Evolutionary conservation across 2,888 invertebrate genomes (phyloP).

Genomic region (Vesta saturnalis): DNA sequence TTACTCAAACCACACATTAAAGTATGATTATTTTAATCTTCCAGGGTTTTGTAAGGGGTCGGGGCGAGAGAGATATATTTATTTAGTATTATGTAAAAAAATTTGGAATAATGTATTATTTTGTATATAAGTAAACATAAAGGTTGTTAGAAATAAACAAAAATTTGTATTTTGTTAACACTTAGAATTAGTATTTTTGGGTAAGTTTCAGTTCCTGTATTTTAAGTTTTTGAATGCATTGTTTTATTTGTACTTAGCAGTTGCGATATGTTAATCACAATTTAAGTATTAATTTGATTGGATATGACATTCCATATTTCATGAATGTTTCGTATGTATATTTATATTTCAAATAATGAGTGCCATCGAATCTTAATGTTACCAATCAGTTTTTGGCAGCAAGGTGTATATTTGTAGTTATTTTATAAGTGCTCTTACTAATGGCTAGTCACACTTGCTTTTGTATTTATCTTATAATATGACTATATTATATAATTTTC

Average conservation of each 20-base stretch:
- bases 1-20: constrained; percentile 20
- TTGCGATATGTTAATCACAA: neutral
- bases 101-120: no score
- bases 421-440: constrained; percentile 32
- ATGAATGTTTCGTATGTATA: neutral
- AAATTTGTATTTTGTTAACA: neutral
- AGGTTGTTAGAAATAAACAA: neutral
- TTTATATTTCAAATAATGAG: no score
- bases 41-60: neutral
- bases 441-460: constrained; percentile 26
- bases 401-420: neutral
- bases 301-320: neutral
- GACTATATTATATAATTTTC: no score
- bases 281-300: neutral
- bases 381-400: neutral
- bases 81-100: no score
- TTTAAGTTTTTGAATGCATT: no score
- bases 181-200: neutral
- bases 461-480: no score
- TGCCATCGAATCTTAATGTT: neutral
- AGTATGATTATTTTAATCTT: constrained; percentile 10
- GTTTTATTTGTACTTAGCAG: neutral
- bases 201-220: neutral
- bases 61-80: neutral
- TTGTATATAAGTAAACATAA: neutral